Conservation (phyloP, 2,113 vertebrate genomes). For the Phyllopteryx taeniolatus region DNA sequence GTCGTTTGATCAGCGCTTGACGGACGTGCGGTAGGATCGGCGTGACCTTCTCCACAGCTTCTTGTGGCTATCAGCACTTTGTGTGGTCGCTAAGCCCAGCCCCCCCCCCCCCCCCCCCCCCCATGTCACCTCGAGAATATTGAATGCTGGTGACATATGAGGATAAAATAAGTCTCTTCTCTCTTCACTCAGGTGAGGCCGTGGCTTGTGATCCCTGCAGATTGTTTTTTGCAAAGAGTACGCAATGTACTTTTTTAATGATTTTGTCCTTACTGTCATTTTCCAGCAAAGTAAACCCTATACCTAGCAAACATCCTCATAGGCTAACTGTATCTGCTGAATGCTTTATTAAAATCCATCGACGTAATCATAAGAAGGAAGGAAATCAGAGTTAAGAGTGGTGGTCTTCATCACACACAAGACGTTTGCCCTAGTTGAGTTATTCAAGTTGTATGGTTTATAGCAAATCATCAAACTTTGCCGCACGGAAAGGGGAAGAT, state of each 20-base stretch:
- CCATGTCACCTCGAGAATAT: constrained; percentile 1
- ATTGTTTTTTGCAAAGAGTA: neutral
- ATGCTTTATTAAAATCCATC: neutral
- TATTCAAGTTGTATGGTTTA: neutral
- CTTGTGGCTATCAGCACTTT: constrained; percentile 46
- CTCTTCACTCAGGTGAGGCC: constrained; percentile 16
- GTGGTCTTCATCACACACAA: neutral
- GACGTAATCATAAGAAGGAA: neutral
- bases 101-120: neutral
- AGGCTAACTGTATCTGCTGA: neutral
- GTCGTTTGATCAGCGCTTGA: constrained; percentile 40
- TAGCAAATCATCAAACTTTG: neutral
- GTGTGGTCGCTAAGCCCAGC: neutral
- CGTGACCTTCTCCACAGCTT: constrained; percentile 46
- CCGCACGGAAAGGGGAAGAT: too few species aligned
- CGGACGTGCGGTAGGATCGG: constrained; percentile 23
- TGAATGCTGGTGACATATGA: constrained; percentile 11
- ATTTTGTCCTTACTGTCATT: neutral
- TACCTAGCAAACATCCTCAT: neutral
- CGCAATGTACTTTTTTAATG: neutral
- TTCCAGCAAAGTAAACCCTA: neutral
- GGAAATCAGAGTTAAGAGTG: neutral
- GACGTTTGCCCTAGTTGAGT: neutral
- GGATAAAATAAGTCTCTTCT: constrained; percentile 6
- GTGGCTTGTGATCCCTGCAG: neutral